These are phyloP conservation scores for Trissolcus japonicus DNA, from an alignment of 2,888 invertebrate genomes.

Conservation along the genomic window DNA sequence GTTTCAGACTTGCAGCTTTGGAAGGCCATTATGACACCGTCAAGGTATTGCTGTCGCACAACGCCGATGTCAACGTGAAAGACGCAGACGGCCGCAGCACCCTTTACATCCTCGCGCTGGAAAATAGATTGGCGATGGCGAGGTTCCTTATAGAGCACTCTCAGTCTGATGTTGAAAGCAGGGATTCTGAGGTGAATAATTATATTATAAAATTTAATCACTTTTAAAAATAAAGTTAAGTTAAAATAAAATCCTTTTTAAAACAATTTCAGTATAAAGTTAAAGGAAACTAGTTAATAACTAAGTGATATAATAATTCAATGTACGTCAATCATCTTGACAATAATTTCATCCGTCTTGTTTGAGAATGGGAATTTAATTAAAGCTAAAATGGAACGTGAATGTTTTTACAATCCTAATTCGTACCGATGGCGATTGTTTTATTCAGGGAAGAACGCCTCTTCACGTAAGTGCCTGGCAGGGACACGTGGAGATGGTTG, in stretches of 20 bases:
- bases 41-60: slow-evolving; percentile 82
- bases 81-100: slow-evolving; percentile 96
- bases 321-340: too few species aligned
- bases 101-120: slow-evolving; percentile 92
- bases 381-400: slow-evolving; percentile 1
- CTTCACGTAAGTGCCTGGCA: slow-evolving; percentile 95
- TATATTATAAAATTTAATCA: too few species aligned
- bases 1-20: slow-evolving; percentile 83
- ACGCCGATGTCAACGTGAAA: slow-evolving; percentile 90
- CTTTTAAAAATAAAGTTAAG: too few species aligned
- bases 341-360: too few species aligned
- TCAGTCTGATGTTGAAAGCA: slow-evolving; percentile 88
- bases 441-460: slow-evolving; percentile 86
- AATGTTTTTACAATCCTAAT: background rate
- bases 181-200: slow-evolving; percentile 85
- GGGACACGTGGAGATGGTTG: slow-evolving; percentile 95
- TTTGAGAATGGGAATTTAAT: background rate
- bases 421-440: slow-evolving; percentile 2
- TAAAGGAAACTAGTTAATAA: too few species aligned
- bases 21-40: slow-evolving; percentile 91
- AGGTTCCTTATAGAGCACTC: slow-evolving; percentile 87
- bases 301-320: too few species aligned
- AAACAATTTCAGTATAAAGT: too few species aligned
- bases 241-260: too few species aligned
- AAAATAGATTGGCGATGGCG: slow-evolving; percentile 90